phyloP scores from a whole-genome alignment of 2,888 invertebrate genomes.

The Lasioglossum morio region DNA sequence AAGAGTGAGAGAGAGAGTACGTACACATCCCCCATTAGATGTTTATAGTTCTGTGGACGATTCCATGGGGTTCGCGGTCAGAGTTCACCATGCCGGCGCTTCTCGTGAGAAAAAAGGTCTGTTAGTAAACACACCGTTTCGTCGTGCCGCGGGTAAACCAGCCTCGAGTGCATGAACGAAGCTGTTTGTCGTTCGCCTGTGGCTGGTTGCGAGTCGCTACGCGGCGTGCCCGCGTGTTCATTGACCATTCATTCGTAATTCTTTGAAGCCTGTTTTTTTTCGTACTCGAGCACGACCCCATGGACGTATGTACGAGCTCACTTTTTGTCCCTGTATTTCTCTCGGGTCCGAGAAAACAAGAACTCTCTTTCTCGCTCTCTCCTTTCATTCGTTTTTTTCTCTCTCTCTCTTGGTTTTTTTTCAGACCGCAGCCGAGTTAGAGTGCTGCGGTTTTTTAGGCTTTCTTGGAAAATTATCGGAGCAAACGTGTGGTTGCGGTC shows the following conservation, averaged over 20 bases:
- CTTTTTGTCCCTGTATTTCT: neutral
- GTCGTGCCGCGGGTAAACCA: conserved; percentile 16
- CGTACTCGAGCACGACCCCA: conserved; percentile 11
- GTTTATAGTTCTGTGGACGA: conserved; percentile 54
- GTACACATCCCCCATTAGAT: conserved; percentile 25
- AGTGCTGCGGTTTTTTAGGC: conserved; percentile 3
- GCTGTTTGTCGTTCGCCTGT: conserved; percentile 11
- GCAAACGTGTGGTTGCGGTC: conserved; percentile 1
- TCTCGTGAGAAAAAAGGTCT: conserved; percentile 67
- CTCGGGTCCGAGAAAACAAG: neutral
- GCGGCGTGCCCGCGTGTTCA: conserved; percentile 1
- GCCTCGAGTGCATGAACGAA: conserved; percentile 20
- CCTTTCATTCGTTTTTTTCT: neutral
- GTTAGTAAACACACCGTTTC: conserved; percentile 60
- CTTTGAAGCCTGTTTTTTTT: neutral
- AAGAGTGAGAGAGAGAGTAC: neutral
- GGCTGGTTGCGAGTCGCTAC: neutral
- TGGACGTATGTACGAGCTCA: neutral
- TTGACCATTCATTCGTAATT: conserved; percentile 34
- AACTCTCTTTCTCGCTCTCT: neutral
- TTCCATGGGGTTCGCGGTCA: conserved; percentile 15
- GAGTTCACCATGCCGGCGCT: neutral
- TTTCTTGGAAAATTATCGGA: conserved; percentile 6
- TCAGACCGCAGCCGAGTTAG: conserved; percentile 9
- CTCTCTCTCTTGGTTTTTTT: neutral